These are phyloP conservation scores for Phataginus tetradactyla DNA, from an alignment of 2,797 vertebrate genomes.

Conservation along the genomic window DNA sequence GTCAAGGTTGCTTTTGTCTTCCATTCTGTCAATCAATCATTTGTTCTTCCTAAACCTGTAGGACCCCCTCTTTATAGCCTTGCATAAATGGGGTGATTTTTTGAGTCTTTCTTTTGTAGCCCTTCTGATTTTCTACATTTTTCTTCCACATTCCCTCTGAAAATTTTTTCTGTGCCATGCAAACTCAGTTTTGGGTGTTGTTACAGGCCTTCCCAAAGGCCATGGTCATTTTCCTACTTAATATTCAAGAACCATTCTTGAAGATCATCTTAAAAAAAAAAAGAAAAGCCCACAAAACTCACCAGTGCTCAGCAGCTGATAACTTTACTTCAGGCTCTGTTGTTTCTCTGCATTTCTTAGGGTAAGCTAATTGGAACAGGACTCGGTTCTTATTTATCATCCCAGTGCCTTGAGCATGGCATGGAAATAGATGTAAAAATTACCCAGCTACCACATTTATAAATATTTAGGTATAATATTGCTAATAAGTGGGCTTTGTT, in stretches of 20 bases:
- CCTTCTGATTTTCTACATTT: slow-evolving; percentile 11
- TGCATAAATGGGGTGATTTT: background rate
- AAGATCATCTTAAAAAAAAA: background rate
- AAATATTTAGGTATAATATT: background rate
- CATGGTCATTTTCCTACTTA: slow-evolving; percentile 26
- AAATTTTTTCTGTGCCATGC: background rate
- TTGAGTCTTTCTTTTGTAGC: background rate
- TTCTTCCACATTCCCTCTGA: background rate
- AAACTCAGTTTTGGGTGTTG: background rate
- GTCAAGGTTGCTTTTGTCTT: slow-evolving; percentile 11
- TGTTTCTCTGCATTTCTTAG: slow-evolving; percentile 8
- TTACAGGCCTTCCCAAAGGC: slow-evolving; percentile 10
- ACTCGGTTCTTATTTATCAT: slow-evolving; percentile 27
- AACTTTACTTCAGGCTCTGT: background rate
- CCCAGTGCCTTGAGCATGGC: background rate
- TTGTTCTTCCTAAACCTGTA: background rate
- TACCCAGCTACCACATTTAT: background rate
- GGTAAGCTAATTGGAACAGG: background rate
- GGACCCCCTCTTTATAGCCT: background rate
- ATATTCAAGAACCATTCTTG: slow-evolving; percentile 43
- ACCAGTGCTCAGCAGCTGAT: background rate
- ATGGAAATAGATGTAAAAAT: slow-evolving; percentile 3
- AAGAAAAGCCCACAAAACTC: slow-evolving; percentile 20
- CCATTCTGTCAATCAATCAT: background rate
- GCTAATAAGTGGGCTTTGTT: background rate